Evolutionary conservation across 2,113 vertebrate species (phyloP).

Genomic region (Athene cunicularia): DNA sequence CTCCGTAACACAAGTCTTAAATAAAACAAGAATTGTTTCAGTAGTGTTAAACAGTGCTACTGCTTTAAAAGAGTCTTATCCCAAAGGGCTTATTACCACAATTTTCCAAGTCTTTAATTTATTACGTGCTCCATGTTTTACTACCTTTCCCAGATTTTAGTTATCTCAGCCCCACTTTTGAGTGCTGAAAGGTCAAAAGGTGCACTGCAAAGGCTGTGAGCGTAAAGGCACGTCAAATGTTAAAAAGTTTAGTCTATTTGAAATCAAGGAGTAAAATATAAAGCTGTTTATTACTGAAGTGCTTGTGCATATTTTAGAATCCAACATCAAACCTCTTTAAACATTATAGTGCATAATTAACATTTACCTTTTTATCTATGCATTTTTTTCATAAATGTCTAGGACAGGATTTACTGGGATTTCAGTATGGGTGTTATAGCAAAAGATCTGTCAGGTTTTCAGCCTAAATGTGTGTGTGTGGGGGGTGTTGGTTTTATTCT

Average conservation of each 20-base stretch:
- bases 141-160: not conserved
- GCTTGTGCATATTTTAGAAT: not conserved
- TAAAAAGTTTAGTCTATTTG: not conserved
- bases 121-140: not conserved
- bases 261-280: constrained; percentile 41
- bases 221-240: not conserved
- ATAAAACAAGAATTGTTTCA: constrained; percentile 13
- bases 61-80: constrained; percentile 10
- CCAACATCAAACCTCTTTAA: not conserved
- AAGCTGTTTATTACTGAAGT: constrained; percentile 5
- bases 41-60: constrained; percentile 11
- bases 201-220: not conserved
- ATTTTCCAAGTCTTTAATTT: constrained; percentile 51
- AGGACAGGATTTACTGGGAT: not conserved
- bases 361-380: not conserved
- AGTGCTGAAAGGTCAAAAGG: constrained; percentile 46
- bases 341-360: not conserved
- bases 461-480: not conserved
- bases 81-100: constrained; percentile 36
- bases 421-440: not conserved
- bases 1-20: not conserved
- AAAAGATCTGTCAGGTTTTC: constrained; percentile 11
- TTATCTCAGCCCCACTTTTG: constrained; percentile 9
- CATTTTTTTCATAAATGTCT: not conserved
- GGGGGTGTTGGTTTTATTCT: not conserved